Conservation (phyloP, 2,888 invertebrate genomes). For the Eugnorisma glareosa region DNA sequence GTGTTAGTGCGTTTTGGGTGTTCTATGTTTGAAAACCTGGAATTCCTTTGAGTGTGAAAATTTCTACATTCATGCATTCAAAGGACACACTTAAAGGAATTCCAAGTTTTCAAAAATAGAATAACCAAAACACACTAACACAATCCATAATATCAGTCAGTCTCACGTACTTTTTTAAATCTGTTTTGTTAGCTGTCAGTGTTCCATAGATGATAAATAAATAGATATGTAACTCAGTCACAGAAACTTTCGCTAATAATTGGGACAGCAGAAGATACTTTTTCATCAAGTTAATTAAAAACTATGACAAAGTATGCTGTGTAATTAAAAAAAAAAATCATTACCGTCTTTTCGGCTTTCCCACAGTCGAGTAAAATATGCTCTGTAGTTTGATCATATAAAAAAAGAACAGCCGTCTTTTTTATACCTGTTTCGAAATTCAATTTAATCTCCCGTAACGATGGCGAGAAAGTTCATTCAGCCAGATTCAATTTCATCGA, state of each 20-base stretch:
- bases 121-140: no score
- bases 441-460: constrained; percentile 8
- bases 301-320: background rate
- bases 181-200: no score
- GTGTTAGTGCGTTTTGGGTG: background rate
- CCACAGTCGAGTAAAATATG: background rate
- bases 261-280: background rate
- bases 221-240: no score
- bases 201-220: no score
- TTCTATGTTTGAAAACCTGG: constrained; percentile 3
- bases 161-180: no score
- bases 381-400: background rate
- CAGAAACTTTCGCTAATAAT: background rate
- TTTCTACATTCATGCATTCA: no score
- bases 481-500: constrained; percentile 35
- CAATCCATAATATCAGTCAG: no score
- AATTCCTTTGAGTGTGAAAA: background rate
- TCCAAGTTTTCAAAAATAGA: no score
- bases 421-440: background rate
- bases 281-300: background rate
- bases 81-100: no score
- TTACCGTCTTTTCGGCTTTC: background rate
- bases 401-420: background rate
- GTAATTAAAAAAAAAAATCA: background rate
- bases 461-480: background rate